phyloP scores from a whole-genome alignment of 2,113 vertebrate genomes.

The Narcine bancroftii region DNA sequence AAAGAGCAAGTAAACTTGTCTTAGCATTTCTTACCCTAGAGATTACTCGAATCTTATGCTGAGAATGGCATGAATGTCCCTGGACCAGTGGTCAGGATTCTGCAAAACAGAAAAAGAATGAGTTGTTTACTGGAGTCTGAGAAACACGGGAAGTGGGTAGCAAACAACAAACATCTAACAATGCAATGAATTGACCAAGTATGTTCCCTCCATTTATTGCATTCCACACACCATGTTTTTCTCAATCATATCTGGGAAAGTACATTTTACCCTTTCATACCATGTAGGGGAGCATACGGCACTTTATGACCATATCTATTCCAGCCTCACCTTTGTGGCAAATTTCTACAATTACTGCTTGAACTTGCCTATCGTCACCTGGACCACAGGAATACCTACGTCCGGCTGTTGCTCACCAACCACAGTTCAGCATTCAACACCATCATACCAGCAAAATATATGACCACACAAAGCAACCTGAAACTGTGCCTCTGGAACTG shows the following conservation, averaged over 20 bases:
- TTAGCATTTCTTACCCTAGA: neutral
- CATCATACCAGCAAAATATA: no score
- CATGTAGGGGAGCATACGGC: neutral
- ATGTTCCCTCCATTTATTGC: neutral
- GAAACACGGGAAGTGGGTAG: no score
- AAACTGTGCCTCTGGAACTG: no score
- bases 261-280: neutral
- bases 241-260: neutral
- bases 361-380: no score
- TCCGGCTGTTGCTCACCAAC: no score
- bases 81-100: neutral
- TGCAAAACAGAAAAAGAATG: neutral
- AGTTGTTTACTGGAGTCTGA: neutral
- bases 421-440: no score
- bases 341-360: neutral
- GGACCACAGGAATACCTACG: no score
- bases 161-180: neutral
- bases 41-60: slow-evolving; percentile 10
- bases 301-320: neutral
- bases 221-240: neutral
- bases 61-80: slow-evolving; percentile 13
- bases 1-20: neutral
- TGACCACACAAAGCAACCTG: no score
- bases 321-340: no score
- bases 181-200: neutral